Evolutionary conservation across 2,113 vertebrate genomes (phyloP).

Genomic region (Petrocephalus microphthalmus): DNA sequence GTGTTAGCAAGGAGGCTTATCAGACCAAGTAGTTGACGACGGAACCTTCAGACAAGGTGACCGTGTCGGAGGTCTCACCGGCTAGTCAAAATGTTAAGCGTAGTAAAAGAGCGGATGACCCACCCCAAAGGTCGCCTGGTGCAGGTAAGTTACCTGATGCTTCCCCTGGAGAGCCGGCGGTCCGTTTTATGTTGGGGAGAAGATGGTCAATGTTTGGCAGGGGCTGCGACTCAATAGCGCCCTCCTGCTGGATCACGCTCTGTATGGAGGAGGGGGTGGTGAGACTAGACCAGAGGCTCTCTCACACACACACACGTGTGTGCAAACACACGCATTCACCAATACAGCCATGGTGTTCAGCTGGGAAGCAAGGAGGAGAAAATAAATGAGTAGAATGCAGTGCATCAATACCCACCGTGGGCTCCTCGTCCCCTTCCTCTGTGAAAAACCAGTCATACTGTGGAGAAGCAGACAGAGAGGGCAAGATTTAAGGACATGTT

Average conservation of each 20-base stretch:
- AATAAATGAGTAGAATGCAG: background rate
- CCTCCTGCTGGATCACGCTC: conserved; percentile 80
- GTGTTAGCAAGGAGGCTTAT: background rate
- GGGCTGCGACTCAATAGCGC: conserved; percentile 90
- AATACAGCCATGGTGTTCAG: background rate
- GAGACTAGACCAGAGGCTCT: background rate
- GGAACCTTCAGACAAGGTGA: background rate
- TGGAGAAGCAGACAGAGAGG: conserved; percentile 31
- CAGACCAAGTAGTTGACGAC: conserved; percentile 3
- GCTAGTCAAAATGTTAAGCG: background rate
- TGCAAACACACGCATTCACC: background rate
- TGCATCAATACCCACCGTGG: conserved; percentile 77
- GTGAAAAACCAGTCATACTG: conserved; percentile 99
- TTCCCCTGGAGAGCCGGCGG: conserved; percentile 81
- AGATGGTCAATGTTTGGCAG: conserved; percentile 99
- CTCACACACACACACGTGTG: background rate
- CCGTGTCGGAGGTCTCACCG: background rate
- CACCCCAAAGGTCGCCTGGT: conserved; percentile 49
- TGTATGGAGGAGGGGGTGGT: conserved; percentile 68
- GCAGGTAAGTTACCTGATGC: conserved; percentile 89
- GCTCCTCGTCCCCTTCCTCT: conserved; percentile 85
- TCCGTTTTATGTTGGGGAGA: conserved; percentile 97
- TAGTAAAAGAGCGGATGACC: conserved; percentile 28
- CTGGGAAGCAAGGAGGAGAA: background rate
- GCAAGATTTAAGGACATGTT: background rate